Conservation (phyloP, 64 coral and sea anemone genomes). For the Actinia tenebrosa region DNA sequence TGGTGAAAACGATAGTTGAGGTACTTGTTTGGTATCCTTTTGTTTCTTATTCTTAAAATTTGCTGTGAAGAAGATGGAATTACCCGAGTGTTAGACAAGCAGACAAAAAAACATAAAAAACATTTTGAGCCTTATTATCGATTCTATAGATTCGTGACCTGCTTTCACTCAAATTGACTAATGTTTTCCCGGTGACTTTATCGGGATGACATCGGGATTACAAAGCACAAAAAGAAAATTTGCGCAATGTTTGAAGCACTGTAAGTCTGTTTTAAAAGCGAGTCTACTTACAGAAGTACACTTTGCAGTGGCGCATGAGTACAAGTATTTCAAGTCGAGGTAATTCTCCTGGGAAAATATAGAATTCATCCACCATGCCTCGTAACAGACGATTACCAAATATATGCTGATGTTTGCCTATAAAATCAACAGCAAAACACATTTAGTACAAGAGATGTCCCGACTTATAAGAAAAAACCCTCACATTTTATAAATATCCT, state of each 20-base stretch:
- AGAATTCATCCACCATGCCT: slow-evolving; percentile 99
- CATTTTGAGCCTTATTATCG: too few relatives aligned
- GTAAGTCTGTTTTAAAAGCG: background rate
- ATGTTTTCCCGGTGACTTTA: too few relatives aligned
- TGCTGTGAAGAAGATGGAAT: background rate
- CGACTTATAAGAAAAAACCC: too few relatives aligned
- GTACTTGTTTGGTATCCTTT: background rate
- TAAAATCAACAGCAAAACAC: background rate
- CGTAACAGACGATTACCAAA: slow-evolving; percentile 83
- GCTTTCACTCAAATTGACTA: too few relatives aligned
- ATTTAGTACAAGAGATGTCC: background rate
- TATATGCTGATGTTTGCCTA: slow-evolving; percentile 81
- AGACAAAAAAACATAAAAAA: too few relatives aligned
- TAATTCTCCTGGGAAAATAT: slow-evolving; percentile 89
- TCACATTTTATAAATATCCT: too few relatives aligned
- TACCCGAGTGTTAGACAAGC: background rate
- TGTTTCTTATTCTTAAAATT: background rate
- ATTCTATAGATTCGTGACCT: too few relatives aligned
- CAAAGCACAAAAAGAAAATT: too few relatives aligned
- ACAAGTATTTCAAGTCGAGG: slow-evolving; percentile 88
- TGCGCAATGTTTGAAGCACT: too few relatives aligned
- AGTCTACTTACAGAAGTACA: slow-evolving; percentile 90
- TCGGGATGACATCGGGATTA: too few relatives aligned
- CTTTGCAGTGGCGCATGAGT: slow-evolving; percentile 83
- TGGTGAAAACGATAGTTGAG: background rate